Evolutionary conservation across 2,797 vertebrate species (phyloP), one percentile per base, ranked within the genome.

Genomic region (Liasis olivaceus): DNA sequence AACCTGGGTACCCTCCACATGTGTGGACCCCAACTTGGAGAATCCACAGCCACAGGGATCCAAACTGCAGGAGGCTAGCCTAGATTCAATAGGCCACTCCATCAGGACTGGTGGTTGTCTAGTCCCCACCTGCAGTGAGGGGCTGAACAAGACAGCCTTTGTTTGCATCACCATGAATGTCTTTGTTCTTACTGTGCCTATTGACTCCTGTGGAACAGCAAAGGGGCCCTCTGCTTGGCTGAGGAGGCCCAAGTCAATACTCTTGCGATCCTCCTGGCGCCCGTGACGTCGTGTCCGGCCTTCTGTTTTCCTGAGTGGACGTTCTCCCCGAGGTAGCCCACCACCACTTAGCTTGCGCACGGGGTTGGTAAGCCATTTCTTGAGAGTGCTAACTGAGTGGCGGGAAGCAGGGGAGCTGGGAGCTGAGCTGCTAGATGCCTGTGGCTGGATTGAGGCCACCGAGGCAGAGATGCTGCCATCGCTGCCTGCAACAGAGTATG

Each of bases 391-490:
- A 94, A 98, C 98, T 1, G 98, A 98, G 94, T 98, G 98, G 20
- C 98, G 98, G 89, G 98, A 98, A 89, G 98, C 97, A 0, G 98
- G 98, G 22, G 99, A 99, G 96, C 98, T 98, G 72, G 98, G 98
- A 85, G 98, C 98, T 2, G 98, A 99, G 95, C 98, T 98, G 95
- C 98, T 97, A 36, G 98, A 99, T 5, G 98, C 98, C 97, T 98
- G 98, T 0, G 98, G 98, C 62, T 98, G 98, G 91, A 98, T 97
- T 0, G 99, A 99, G 60, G 97, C 98, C 97, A 98, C 98, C 0
- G 99, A 99, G 91, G 98, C 98, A 24, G 99, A 98, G 96, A 99
- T 98, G 96, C 99, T 99, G 93, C 98, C 98, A 94, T 99, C 99
- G 12, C 98, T 99, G 97, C 98, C 98, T 20, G 98, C 98, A 93